These are phyloP conservation scores for Felis chaus DNA, from an alignment of 2,113 vertebrate species.

Conservation along the genomic window DNA sequence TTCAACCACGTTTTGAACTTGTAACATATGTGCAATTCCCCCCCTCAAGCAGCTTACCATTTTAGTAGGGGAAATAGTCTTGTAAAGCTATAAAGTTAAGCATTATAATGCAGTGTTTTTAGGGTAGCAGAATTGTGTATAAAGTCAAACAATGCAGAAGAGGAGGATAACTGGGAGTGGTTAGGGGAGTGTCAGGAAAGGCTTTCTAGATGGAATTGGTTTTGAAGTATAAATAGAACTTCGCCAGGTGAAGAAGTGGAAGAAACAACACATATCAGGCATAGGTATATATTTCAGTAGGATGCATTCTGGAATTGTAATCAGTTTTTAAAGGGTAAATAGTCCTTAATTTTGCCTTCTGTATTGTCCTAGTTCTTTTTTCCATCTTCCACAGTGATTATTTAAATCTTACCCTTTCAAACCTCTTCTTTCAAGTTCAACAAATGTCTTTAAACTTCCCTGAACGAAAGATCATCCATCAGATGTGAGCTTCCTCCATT, in stretches of 20 bases:
- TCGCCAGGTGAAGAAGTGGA: background rate
- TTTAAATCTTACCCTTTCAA: constrained; percentile 12
- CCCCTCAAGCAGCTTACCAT: background rate
- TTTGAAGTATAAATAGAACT: background rate
- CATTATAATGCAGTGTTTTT: background rate
- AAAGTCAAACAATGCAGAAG: background rate
- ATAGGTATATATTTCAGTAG: background rate
- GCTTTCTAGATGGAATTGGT: background rate
- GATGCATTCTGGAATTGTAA: background rate
- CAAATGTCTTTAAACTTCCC: background rate
- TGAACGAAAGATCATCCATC: background rate
- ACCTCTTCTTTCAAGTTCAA: background rate
- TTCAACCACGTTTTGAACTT: background rate
- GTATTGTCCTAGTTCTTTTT: background rate
- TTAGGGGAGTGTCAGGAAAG: background rate
- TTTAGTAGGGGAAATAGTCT: background rate
- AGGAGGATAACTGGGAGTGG: background rate
- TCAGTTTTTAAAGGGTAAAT: background rate
- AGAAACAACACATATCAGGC: background rate
- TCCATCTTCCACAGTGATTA: background rate
- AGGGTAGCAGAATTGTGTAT: background rate
- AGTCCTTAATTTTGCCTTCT: background rate
- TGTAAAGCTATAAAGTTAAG: background rate
- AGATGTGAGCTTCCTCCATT: background rate
- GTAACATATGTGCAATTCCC: background rate